Percentiles rank a stretch among this genome's conserved stretches.
Conservation (phyloP, 2,113 vertebrate genomes). For the Ceyx melanurus region DNA sequence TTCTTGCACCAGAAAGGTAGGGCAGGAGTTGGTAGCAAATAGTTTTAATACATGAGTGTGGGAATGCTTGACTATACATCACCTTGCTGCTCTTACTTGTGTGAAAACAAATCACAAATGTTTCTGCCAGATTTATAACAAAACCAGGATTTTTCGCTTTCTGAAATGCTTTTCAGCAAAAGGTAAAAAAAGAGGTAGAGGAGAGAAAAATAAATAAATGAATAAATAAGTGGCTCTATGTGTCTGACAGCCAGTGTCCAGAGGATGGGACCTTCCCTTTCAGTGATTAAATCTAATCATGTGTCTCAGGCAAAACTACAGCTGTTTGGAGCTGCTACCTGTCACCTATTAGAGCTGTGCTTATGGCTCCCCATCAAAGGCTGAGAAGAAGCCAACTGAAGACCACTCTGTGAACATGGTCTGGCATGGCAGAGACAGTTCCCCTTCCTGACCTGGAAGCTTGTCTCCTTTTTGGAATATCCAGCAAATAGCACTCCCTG, state of each 20-base stretch:
- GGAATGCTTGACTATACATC: conserved; percentile 18
- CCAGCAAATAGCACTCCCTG: not conserved
- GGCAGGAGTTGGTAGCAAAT: not conserved
- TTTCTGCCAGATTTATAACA: not conserved
- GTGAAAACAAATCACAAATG: conserved; percentile 2
- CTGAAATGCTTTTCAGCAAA: conserved; percentile 1
- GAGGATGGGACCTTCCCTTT: not conserved
- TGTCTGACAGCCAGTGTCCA: not conserved
- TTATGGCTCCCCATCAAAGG: not conserved
- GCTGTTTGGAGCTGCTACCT: not conserved
- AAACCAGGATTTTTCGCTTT: conserved; percentile 29
- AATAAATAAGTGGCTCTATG: not conserved
- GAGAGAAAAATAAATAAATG: not conserved
- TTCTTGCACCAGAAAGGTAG: conserved; percentile 9
- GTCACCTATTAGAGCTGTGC: not conserved
- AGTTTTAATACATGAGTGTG: conserved; percentile 31
- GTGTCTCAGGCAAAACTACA: not conserved
- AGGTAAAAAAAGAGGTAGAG: rapidly evolving
- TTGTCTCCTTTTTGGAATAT: not conserved
- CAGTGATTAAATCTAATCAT: not conserved
- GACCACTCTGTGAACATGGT: not conserved
- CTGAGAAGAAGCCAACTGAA: not conserved
- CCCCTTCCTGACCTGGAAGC: not conserved
- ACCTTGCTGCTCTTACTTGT: not conserved
- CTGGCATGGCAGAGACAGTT: not conserved